Percentiles rank a stretch among this genome's conserved stretches.
phyloP scores from a whole-genome alignment of 2,797 vertebrate genomes.

The Chelonia mydas region DNA sequence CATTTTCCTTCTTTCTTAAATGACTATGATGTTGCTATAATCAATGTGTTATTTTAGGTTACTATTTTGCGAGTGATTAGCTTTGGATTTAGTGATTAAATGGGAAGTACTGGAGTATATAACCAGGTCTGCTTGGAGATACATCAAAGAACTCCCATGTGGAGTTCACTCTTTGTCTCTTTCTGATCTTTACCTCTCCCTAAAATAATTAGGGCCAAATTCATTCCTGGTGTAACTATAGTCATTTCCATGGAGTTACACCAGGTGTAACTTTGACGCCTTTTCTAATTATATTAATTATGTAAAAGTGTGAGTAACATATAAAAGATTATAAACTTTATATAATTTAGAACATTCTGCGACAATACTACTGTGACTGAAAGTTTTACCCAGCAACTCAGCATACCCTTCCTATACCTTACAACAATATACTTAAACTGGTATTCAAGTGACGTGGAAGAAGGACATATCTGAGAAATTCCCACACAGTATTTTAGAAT shows the following conservation, averaged over 20 bases:
- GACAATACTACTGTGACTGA: neutral
- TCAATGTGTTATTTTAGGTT: neutral
- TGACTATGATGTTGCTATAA: neutral
- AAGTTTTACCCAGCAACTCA: neutral
- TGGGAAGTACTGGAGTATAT: neutral
- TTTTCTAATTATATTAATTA: neutral
- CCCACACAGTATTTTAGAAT: neutral
- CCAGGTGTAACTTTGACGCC: neutral
- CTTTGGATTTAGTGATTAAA: neutral
- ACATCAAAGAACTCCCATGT: rapidly evolving
- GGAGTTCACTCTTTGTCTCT: neutral
- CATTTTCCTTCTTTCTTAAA: neutral
- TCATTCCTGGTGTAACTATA: neutral
- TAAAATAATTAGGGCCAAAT: neutral
- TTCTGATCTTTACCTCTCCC: neutral
- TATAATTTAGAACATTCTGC: neutral
- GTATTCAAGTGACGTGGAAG: rapidly evolving
- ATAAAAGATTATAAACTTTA: neutral
- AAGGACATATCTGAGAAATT: neutral
- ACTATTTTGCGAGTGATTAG: neutral
- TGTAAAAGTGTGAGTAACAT: neutral
- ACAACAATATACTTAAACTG: neutral
- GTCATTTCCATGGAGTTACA: neutral
- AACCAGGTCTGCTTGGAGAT: neutral
- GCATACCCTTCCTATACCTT: rapidly evolving